A percentile compares a stretch with the other conserved stretches of the same genome.
Evolutionary conservation across 1,140 invertebrate genomes (phyloP).

Genomic region (Helicorthomorpha holstii): DNA sequence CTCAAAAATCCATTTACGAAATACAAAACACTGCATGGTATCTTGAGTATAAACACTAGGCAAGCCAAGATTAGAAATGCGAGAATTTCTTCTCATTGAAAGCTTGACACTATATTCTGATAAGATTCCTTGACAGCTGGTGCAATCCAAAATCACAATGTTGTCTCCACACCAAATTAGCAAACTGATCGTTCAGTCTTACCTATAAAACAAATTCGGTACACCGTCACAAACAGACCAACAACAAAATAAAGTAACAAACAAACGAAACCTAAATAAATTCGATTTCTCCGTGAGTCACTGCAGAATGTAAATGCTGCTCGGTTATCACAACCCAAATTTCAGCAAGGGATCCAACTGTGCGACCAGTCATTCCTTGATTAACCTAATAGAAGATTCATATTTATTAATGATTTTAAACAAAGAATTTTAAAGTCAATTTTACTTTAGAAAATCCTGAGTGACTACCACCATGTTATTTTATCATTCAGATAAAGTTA

Average conservation of each 20-base stretch:
- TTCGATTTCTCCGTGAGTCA: constrained; percentile 60
- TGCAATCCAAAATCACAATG: constrained; percentile 47
- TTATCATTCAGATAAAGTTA: constrained; percentile 20
- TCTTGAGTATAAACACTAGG: constrained; percentile 19
- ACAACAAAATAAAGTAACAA: not conserved
- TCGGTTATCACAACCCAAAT: constrained; percentile 20
- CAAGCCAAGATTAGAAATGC: constrained; percentile 9
- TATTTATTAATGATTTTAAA: not conserved
- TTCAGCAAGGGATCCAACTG: constrained; percentile 16
- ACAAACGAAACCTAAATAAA: constrained; percentile 46
- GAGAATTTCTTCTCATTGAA: constrained; percentile 10
- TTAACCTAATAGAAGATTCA: constrained; percentile 18
- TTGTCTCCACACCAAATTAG: constrained; percentile 45
- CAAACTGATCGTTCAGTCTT: constrained; percentile 48
- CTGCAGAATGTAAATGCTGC: constrained; percentile 27
- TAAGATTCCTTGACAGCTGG: constrained; percentile 38
- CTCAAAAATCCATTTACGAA: constrained; percentile 22
- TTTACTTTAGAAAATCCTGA: constrained; percentile 23
- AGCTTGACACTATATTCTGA: constrained; percentile 16
- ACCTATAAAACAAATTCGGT: constrained; percentile 29
- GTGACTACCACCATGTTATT: constrained; percentile 22
- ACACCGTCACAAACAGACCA: not conserved
- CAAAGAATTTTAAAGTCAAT: not conserved
- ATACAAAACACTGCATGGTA: constrained; percentile 18
- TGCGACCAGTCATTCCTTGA: constrained; percentile 18